phyloP scores from a whole-genome alignment of 92 coral and sea anemone species.

The Blastomussa wellsi region DNA sequence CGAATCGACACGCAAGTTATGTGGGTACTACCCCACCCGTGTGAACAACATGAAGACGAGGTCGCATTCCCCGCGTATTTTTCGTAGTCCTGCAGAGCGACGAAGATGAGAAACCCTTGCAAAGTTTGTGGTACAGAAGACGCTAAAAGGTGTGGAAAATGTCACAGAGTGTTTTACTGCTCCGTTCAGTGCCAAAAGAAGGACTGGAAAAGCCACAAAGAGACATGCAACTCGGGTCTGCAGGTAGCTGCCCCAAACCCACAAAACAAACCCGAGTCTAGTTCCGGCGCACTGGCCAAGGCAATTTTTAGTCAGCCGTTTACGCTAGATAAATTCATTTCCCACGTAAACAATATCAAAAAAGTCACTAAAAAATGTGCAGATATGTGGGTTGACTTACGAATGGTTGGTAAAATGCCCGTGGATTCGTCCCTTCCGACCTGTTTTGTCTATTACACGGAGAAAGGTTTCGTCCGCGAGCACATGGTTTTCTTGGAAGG shows the following conservation, averaged over 20 bases:
- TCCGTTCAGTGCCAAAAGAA: constrained; percentile 27
- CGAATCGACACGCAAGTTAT: no score
- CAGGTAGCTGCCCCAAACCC: background rate
- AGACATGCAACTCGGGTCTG: background rate
- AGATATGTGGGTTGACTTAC: constrained; percentile 8
- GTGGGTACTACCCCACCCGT: no score
- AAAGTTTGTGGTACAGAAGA: constrained; percentile 23
- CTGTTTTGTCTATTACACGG: constrained; percentile 14
- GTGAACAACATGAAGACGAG: background rate
- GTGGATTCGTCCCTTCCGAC: constrained; percentile 30
- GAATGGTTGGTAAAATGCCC: constrained; percentile 20
- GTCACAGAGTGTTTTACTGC: constrained; percentile 26
- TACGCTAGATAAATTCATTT: constrained; percentile 21
- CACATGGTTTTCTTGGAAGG: constrained; percentile 13
- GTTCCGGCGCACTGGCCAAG: background rate
- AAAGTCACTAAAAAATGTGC: constrained; percentile 3
- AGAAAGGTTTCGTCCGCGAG: constrained; percentile 21
- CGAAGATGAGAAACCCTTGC: constrained; percentile 9
- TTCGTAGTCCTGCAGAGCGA: background rate
- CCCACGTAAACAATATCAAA: constrained; percentile 21
- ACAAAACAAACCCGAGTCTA: background rate
- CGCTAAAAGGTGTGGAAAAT: constrained; percentile 24
- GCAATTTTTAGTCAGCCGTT: constrained; percentile 22
- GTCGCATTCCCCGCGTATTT: background rate
- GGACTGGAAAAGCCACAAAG: constrained; percentile 34